phyloP scores from a whole-genome alignment of 2,113 vertebrate species.

The Thomomys bottae region DNA sequence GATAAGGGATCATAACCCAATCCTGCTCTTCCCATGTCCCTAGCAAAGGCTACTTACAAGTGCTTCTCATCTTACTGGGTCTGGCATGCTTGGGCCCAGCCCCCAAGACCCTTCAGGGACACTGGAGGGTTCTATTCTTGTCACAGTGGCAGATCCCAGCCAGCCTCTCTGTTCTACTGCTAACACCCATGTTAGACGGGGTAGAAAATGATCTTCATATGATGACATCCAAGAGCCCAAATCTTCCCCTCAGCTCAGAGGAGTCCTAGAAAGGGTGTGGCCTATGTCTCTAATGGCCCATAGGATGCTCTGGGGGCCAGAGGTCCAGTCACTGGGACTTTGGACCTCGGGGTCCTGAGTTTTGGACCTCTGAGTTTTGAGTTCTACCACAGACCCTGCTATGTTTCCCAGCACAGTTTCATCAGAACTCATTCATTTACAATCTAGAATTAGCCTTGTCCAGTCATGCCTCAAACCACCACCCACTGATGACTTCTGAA shows the following conservation, averaged over 20 bases:
- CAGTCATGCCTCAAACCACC: not conserved
- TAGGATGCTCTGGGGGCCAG: not conserved
- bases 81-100: not conserved
- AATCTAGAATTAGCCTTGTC: not conserved
- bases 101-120: not conserved
- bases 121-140: not conserved
- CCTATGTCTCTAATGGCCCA: not conserved
- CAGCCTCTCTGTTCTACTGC: not conserved
- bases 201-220: not conserved
- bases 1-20: not conserved
- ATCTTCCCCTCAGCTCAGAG: not conserved
- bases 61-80: not conserved
- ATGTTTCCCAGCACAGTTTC: not conserved
- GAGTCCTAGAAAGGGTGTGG: not conserved
- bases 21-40: not conserved
- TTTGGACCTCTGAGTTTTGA: not conserved
- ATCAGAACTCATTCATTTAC: not conserved
- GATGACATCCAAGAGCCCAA: not conserved
- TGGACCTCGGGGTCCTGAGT: not conserved
- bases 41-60: not conserved
- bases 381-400: not conserved
- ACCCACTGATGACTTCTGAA: not conserved
- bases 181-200: not conserved
- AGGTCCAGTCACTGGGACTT: not conserved
- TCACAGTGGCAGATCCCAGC: not conserved